Conservation (phyloP, 2,113 vertebrate species). For the Thamnaconus septentrionalis region DNA sequence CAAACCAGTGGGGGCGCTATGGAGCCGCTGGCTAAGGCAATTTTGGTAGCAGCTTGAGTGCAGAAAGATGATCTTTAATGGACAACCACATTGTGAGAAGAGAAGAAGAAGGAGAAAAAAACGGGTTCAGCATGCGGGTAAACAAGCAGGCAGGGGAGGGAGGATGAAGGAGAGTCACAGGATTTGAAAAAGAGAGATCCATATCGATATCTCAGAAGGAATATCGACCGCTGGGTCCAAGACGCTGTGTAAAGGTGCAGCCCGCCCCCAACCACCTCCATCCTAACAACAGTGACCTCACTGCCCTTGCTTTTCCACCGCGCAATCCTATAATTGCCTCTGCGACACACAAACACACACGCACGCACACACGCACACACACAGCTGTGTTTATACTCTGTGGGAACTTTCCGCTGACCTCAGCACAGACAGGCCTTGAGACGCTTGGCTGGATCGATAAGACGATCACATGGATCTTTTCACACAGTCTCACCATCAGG, state of each 20-base stretch:
- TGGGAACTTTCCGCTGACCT: slow-evolving; percentile 70
- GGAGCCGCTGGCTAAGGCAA: no score
- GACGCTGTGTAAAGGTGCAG: background rate
- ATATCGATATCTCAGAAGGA: no score
- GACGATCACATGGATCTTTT: slow-evolving; percentile 41
- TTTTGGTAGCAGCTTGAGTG: no score
- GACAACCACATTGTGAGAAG: no score
- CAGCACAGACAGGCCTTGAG: slow-evolving; percentile 46
- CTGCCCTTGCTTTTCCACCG: slow-evolving; percentile 49
- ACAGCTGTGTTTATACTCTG: slow-evolving; percentile 77
- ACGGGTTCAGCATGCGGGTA: no score
- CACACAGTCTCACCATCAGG: background rate
- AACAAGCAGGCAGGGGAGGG: no score
- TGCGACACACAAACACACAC: slow-evolving; percentile 26
- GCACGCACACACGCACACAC: slow-evolving; percentile 26
- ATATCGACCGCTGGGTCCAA: no score
- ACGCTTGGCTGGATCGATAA: slow-evolving; percentile 24
- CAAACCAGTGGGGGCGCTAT: no score
- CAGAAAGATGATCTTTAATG: no score
- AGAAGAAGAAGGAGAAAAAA: no score
- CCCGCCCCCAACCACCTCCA: background rate
- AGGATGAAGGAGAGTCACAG: no score
- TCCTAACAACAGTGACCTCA: slow-evolving; percentile 25
- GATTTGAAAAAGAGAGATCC: no score
- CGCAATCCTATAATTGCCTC: slow-evolving; percentile 49